phyloP scores from a whole-genome alignment of 2,888 invertebrate species.

The Muschampia plurimacula region DNA sequence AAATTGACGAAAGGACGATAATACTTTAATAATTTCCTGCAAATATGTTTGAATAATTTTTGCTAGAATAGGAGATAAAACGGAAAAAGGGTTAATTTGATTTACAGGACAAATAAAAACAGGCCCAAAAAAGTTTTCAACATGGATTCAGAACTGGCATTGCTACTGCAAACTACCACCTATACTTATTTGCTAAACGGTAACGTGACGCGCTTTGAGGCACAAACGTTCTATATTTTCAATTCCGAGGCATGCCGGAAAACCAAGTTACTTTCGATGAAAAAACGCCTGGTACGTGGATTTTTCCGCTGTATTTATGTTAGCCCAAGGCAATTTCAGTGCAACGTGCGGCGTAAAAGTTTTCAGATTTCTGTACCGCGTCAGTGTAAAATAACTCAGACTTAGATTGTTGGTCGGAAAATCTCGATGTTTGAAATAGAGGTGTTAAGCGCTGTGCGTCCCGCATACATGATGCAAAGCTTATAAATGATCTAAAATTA shows the following conservation, averaged over 20 bases:
- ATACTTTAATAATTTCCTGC: too few relatives aligned
- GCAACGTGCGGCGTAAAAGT: neutral
- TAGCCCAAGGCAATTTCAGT: neutral
- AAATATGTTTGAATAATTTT: too few relatives aligned
- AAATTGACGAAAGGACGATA: too few relatives aligned
- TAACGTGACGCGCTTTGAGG: neutral
- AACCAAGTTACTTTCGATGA: neutral
- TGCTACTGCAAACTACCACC: neutral
- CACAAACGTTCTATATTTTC: slow-evolving; percentile 1
- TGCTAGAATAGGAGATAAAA: too few relatives aligned
- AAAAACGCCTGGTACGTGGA: neutral
- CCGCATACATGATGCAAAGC: neutral
- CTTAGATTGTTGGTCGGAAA: neutral
- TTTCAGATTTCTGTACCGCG: neutral
- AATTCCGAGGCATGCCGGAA: neutral
- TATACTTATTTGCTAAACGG: neutral
- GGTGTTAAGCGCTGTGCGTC: neutral
- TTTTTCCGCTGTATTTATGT: neutral
- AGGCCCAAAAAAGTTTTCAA: too few relatives aligned
- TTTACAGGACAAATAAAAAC: too few relatives aligned
- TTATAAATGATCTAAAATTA: neutral
- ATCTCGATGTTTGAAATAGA: neutral
- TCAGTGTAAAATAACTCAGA: slow-evolving; percentile 1
- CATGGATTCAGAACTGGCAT: neutral
- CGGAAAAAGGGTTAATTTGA: too few relatives aligned